These are phyloP conservation scores for Megaustenia siamemsis DNA, from an alignment of 2,888 invertebrate genomes.

Conservation along the genomic window DNA sequence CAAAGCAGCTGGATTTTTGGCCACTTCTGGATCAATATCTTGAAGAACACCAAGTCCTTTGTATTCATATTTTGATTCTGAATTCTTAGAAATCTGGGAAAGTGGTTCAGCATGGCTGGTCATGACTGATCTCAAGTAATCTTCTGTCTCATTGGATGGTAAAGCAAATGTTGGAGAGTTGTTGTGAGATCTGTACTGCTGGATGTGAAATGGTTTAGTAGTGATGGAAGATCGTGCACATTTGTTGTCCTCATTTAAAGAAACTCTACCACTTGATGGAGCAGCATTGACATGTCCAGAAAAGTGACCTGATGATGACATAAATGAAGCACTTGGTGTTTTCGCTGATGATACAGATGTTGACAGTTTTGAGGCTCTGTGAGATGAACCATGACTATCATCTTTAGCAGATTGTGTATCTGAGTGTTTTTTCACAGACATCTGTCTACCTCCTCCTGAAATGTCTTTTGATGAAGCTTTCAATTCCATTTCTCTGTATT, in stretches of 20 bases:
- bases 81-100: background rate
- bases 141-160: background rate
- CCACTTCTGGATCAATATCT: constrained; percentile 45
- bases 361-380: constrained; percentile 54
- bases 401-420: constrained; percentile 50
- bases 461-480: constrained; percentile 70
- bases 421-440: constrained; percentile 31
- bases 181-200: constrained; percentile 1
- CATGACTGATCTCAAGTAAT: background rate
- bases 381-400: constrained; percentile 1
- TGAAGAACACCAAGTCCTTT: constrained; percentile 26
- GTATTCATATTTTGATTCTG: background rate
- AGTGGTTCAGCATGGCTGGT: background rate
- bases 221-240: constrained; percentile 30
- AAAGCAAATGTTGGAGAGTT: background rate
- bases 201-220: constrained; percentile 39
- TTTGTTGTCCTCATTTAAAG: constrained; percentile 15
- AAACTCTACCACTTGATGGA: background rate
- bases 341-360: constrained; percentile 44
- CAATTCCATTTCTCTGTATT: constrained; percentile 72
- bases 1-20: constrained; percentile 58
- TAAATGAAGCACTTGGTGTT: constrained; percentile 14
- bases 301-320: constrained; percentile 11
- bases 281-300: background rate
- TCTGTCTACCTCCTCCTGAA: constrained; percentile 46